phyloP scores from a whole-genome alignment of 2,113 vertebrate genomes.

The Aspidoscelis tigris region DNA sequence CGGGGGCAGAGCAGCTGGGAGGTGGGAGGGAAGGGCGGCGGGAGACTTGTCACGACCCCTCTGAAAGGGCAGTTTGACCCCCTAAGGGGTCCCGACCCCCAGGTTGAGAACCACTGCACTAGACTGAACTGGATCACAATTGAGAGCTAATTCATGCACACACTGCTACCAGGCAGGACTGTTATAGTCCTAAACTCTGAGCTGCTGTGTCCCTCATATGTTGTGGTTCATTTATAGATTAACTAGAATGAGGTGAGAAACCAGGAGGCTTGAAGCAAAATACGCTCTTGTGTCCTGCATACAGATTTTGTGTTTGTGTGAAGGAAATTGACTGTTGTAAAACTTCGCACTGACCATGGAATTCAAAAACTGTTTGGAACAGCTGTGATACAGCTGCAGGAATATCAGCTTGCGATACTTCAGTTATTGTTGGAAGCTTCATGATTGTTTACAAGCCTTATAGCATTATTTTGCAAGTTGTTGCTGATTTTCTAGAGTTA shows the following conservation, averaged over 20 bases:
- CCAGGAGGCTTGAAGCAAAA: conserved; percentile 15
- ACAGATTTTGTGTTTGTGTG: conserved; percentile 13
- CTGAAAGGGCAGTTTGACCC: no score
- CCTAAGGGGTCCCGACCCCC: no score
- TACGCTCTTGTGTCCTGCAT: background rate
- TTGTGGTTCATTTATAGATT: conserved; percentile 29
- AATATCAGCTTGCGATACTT: conserved; percentile 37
- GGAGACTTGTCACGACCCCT: no score
- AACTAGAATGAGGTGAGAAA: conserved; percentile 29
- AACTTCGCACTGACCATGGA: conserved; percentile 17
- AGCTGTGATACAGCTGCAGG: conserved; percentile 61
- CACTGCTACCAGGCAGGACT: background rate
- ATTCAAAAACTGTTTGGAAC: conserved; percentile 38
- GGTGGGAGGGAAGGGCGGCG: no score
- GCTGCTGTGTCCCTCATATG: conserved; percentile 4
- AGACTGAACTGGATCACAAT: no score
- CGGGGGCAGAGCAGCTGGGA: no score
- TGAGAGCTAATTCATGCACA: no score
- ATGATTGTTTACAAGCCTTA: conserved; percentile 48
- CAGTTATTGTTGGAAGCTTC: conserved; percentile 33
- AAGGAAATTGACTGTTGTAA: conserved; percentile 33
- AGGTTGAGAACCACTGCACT: no score
- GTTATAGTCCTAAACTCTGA: background rate
- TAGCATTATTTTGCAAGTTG: conserved; percentile 42
- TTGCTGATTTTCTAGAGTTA: conserved; percentile 24